A percentile compares a stretch with the other conserved stretches of the same genome.
Conservation (phyloP, 2,113 vertebrate species). For the Labeo catla region DNA sequence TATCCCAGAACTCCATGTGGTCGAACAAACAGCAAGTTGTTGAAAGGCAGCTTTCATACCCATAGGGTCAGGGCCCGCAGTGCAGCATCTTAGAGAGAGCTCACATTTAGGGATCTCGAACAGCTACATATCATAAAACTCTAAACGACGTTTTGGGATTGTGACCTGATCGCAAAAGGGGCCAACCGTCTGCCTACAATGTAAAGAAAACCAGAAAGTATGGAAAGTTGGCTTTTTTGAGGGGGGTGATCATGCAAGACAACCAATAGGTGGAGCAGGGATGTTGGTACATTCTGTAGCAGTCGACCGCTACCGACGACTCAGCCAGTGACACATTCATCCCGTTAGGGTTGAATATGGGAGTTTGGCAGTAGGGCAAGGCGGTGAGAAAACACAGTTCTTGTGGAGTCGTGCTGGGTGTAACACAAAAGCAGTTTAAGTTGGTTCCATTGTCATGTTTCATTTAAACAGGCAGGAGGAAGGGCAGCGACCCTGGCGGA, state of each 20-base stretch:
- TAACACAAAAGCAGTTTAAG: constrained; percentile 53
- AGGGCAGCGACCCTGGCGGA: constrained; percentile 36
- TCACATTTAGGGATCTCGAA: constrained; percentile 46
- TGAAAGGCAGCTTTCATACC: constrained; percentile 57
- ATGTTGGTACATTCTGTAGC: constrained; percentile 6
- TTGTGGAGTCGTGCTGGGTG: constrained; percentile 63
- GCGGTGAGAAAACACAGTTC: not conserved
- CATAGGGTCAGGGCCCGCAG: constrained; percentile 45
- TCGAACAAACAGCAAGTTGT: constrained; percentile 46
- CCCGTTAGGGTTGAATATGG: constrained; percentile 19
- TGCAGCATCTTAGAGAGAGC: constrained; percentile 52
- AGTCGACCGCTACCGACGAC: constrained; percentile 52
- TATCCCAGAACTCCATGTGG: constrained; percentile 41
- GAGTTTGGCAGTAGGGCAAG: constrained; percentile 53
- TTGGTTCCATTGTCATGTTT: constrained; percentile 43
- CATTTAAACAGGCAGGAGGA: constrained; percentile 50
- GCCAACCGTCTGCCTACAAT: constrained; percentile 36
- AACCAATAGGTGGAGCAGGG: constrained; percentile 49
- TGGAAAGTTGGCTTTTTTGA: too few species aligned
- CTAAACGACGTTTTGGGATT: constrained; percentile 32
- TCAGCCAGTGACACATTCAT: constrained; percentile 65
- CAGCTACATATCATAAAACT: constrained; percentile 22
- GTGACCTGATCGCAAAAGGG: not conserved
- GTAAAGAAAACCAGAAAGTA: not conserved
- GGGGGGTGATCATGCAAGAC: constrained; percentile 53